Base-by-base conservation (phyloP, 2,113 vertebrate genomes). In the Empidonax alnorum region DNA sequence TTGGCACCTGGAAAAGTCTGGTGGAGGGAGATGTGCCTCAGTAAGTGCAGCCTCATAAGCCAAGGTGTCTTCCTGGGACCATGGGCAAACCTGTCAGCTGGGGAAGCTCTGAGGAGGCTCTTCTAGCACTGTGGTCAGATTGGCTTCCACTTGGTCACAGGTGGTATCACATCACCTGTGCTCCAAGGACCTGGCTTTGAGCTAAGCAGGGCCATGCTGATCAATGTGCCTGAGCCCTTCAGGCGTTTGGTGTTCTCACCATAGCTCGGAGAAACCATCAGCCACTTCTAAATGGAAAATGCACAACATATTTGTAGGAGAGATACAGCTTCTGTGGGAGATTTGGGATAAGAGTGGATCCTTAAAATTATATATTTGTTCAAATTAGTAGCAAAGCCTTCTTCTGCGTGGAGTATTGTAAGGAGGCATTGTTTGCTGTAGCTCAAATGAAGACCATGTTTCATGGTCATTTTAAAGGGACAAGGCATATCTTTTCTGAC, bases 31-130 rank as follows among this genome's bases (percentile, higher is more conserved):
- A 25, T 25, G 19, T 13, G 24, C 35, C 14, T n/a, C 0, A 2
- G 7, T 2, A 19, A 77, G 33, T 5, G 42, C 4, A 12, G 4
- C 46, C 6, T 67, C 0, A 0, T 10, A 55, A 76, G 15, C 14
- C 55, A 37, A 68, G 49, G 31, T 2, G 6, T 14, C 16, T 42
- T 84, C 39, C 37, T 59, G 53, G 30, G 33, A 18, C 14, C 31
- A 2, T 12, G 31, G n/a, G 18, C 39, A 41, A 33, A 31, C 41
- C 5, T 9, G 56, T 14, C 2, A 2, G 11, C 8, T 2, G 8
- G 31, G 22, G 14, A 62, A 66, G n/a, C 3, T 49, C 42, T 71
- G 67, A 73, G 25, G 28, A n/a, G 33, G 16, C 12, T 69, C 31
- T 69, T 69, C 30, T 11, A n/a, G 12, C 13, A 2, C 4, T 35